Conservation (phyloP, 2,888 invertebrate genomes). For the Lasioglossum morio region DNA sequence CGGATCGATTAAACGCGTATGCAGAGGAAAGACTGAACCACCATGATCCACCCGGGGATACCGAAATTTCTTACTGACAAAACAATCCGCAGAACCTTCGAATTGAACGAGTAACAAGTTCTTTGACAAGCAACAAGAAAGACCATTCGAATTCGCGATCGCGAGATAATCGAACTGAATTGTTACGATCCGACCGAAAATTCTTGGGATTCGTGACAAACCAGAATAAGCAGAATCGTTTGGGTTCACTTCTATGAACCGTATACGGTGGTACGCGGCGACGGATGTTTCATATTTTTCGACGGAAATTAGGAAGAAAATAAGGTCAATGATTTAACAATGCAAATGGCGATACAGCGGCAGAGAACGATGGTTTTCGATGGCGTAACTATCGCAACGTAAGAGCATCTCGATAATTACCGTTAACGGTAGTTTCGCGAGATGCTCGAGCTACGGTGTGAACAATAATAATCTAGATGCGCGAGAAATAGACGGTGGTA, state of each 20-base stretch:
- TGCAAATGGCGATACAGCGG: conserved; percentile 68
- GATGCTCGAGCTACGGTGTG: neutral
- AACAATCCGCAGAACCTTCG: neutral
- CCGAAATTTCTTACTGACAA: neutral
- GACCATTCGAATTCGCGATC: neutral
- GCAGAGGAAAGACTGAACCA: neutral
- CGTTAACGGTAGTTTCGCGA: neutral
- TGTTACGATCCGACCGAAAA: neutral
- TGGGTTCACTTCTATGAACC: neutral
- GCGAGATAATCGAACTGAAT: neutral
- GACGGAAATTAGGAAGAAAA: conserved; percentile 33
- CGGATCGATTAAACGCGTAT: conserved; percentile 24
- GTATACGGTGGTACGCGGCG: neutral
- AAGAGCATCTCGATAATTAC: conserved; percentile 19
- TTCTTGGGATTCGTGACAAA: neutral
- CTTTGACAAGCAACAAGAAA: neutral
- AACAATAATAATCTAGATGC: neutral
- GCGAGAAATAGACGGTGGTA: neutral
- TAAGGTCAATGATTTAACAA: conserved; percentile 57
- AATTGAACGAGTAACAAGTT: neutral
- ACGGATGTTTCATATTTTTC: neutral
- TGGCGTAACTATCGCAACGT: conserved; percentile 37
- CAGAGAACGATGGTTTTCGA: conserved; percentile 45
- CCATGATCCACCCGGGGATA: neutral
- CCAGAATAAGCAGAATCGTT: neutral